A percentile compares a stretch with the other conserved stretches of the same genome.
Evolutionary conservation across 2,888 invertebrate species (phyloP).

Genomic region (Euplagia quadripunctaria): DNA sequence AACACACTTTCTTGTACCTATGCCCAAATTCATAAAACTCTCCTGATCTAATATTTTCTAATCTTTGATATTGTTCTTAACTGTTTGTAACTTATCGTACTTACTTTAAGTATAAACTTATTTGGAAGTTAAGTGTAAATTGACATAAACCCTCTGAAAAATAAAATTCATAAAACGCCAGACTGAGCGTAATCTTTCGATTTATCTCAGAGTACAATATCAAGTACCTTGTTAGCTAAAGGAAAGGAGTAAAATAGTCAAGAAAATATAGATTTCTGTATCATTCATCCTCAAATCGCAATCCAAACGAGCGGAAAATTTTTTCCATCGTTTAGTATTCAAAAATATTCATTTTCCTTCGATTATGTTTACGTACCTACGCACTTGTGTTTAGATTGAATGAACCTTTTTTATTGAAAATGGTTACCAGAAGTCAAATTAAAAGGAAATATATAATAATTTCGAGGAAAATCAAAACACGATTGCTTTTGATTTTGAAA

Average conservation of each 20-base stretch:
- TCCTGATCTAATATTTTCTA: too few species aligned
- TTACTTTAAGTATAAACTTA: not conserved
- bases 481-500: not conserved
- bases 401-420: not conserved
- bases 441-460: not conserved
- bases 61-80: too few species aligned
- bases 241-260: not conserved
- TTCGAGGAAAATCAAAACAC: not conserved
- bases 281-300: not conserved
- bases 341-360: not conserved
- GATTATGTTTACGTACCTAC: not conserved
- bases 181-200: not conserved
- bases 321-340: not conserved
- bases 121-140: not conserved
- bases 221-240: not conserved
- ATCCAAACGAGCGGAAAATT: not conserved
- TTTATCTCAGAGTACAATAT: not conserved
- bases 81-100: too few species aligned
- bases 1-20: too few species aligned
- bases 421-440: not conserved
- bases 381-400: not conserved
- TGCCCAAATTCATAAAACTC: too few species aligned
- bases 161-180: not conserved
- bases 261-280: not conserved
- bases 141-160: too few species aligned